These are phyloP conservation scores for Montipora cactus DNA, from an alignment of 64 coral and sea anemone genomes.

Conservation along the genomic window DNA sequence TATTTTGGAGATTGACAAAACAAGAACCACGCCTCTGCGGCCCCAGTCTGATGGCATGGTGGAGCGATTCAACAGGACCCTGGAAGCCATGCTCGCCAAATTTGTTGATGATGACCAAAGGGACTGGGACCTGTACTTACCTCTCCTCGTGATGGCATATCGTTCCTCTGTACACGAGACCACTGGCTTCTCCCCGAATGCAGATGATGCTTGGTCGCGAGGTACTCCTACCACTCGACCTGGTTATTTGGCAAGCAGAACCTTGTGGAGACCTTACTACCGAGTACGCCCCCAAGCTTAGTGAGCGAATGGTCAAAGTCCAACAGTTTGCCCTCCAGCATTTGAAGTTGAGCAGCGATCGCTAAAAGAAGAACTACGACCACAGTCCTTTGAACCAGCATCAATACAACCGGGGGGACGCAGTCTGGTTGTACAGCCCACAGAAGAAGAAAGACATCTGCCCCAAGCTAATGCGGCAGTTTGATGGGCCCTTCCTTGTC, in stretches of 20 bases:
- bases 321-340: constrained; percentile 42
- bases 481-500: constrained; percentile 47
- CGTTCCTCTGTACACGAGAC: background rate
- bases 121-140: constrained; percentile 44
- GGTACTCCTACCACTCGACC: constrained; percentile 1
- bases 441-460: constrained; percentile 38
- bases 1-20: background rate
- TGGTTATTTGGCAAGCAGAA: constrained; percentile 11
- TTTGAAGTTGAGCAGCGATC: background rate
- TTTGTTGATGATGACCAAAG: constrained; percentile 28
- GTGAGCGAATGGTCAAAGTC: constrained; percentile 6
- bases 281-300: background rate
- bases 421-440: constrained; percentile 60
- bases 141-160: constrained; percentile 43
- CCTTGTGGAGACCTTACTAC: background rate
- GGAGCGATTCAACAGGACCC: constrained; percentile 55
- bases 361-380: constrained; percentile 2
- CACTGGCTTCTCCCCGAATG: background rate
- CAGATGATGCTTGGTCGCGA: background rate
- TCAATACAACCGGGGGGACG: constrained; percentile 3
- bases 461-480: constrained; percentile 31
- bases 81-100: constrained; percentile 23
- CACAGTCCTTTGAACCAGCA: background rate
- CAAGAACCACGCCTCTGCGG: constrained; percentile 4
- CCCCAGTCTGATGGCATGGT: constrained; percentile 69